A percentile compares a stretch with the other conserved stretches of the same genome.
phyloP scores from a whole-genome alignment of 2,113 vertebrate species.

The Gasterosteus aculeatus region DNA sequence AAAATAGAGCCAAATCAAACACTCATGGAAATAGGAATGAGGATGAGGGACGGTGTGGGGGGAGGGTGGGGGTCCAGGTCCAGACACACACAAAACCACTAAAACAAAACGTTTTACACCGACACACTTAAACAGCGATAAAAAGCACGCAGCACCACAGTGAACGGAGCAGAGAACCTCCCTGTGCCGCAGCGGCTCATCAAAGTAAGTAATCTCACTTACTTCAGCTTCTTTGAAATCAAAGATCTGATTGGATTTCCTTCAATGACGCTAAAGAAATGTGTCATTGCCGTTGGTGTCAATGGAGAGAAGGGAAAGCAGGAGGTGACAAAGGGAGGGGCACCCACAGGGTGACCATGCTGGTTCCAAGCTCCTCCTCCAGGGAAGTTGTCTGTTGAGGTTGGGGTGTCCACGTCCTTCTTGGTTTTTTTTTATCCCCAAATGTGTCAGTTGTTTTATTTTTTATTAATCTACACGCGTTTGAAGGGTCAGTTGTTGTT shows the following conservation, averaged over 20 bases:
- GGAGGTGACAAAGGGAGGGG: constrained; percentile 70
- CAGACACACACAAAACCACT: constrained; percentile 19
- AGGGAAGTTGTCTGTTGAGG: constrained; percentile 57
- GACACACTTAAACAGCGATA: constrained; percentile 13
- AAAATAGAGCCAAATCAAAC: constrained; percentile 61
- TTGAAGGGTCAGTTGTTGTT: too few relatives aligned
- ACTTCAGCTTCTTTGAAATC: constrained; percentile 65
- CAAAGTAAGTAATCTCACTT: constrained; percentile 71
- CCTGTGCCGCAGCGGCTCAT: constrained; percentile 73
- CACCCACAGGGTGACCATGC: constrained; percentile 83
- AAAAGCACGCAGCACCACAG: constrained; percentile 29
- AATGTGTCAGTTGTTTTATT: constrained; percentile 19
- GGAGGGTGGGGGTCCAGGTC: constrained; percentile 11
- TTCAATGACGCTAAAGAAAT: constrained; percentile 77
- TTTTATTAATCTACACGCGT: too few relatives aligned
- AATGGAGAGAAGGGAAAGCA: constrained; percentile 70
- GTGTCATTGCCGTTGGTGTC: constrained; percentile 74
- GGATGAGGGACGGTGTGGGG: constrained; percentile 46
- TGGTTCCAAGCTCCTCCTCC: constrained; percentile 78
- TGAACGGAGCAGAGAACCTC: background rate
- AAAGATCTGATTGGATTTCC: constrained; percentile 72
- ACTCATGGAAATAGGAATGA: constrained; percentile 47
- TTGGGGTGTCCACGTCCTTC: constrained; percentile 35
- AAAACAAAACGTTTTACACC: constrained; percentile 11
- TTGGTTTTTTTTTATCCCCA: constrained; percentile 4